Base-by-base conservation (phyloP, 2,797 vertebrate species). In the Eleutherodactylus coqui region DNA sequence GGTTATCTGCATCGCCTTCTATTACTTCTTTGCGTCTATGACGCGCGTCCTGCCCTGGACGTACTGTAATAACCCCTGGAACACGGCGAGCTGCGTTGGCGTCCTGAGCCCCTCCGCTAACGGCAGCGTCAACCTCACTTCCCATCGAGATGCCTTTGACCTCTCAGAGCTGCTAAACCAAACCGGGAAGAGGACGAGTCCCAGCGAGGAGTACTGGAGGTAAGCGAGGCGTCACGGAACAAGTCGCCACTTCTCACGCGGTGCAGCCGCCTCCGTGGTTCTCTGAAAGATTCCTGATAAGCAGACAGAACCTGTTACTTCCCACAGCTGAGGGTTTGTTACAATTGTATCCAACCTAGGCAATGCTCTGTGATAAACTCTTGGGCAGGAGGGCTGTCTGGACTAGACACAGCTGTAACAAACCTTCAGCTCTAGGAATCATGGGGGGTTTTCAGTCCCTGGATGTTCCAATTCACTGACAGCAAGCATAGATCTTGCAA, bases 161-260 rank as follows among this genome's bases (percentile, higher is more conserved):
- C 88, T 94, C 6, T 91, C 94, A 1, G 93, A 93, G 73, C 87
- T 95, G 16, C 90, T 97, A 88, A 99, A 97, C 88, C 92, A 92
- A 87, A 97, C 96, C 29, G 88, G 93, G 79, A 97, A 97, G 92
- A 96, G 98, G 92, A 98, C 97, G 90, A 99, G 98, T 90, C 98
- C 98, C 91, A 99, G 98, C 0, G 97, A 99, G 91, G 98, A 99
- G 91, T 99, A 98, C 94, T 99, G 98, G 98, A 99, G 96, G 98
- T 99, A 94, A 49, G 75, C 8, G 47, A 3, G 45, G n/a, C n/a
- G n/a, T n/a, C 43, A 45, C 43, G 43, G 43, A 45, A 45, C 43
- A n/a, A n/a, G n/a, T n/a, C n/a, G n/a, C n/a, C n/a, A n/a, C n/a
- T n/a, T n/a, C n/a, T n/a, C n/a, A n/a, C n/a, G n/a, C n/a, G n/a